A percentile compares a stretch with the other conserved stretches of the same genome.
These are phyloP conservation scores for Limonius californicus DNA, from an alignment of 1,140 invertebrate species.

Conservation along the genomic window DNA sequence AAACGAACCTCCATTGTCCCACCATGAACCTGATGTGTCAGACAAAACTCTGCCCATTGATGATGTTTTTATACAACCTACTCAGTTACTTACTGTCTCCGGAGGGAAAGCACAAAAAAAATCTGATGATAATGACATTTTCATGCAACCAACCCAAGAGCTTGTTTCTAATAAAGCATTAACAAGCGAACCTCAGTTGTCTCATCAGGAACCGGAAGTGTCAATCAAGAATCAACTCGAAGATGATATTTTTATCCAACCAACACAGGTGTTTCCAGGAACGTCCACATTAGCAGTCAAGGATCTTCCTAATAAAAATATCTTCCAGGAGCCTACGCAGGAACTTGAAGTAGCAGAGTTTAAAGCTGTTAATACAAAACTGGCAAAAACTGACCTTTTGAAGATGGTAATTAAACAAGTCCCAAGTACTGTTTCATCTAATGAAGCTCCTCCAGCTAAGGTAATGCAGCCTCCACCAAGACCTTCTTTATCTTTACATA, in stretches of 20 bases:
- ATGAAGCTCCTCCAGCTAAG: neutral
- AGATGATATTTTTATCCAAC: slow-evolving; percentile 15
- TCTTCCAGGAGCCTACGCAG: neutral
- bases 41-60: too few species aligned
- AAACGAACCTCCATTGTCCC: neutral
- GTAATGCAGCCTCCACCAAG: too few species aligned
- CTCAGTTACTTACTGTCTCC: neutral
- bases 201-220: neutral
- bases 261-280: slow-evolving; percentile 1
- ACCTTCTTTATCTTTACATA: neutral
- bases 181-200: neutral
- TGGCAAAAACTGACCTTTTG: too few species aligned
- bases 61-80: slow-evolving; percentile 16
- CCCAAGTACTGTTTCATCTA: neutral
- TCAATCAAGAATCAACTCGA: slow-evolving; percentile 12
- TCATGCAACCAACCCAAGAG: neutral
- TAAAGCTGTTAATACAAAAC: too few species aligned
- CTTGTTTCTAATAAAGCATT: neutral
- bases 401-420: too few species aligned
- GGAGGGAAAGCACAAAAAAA: neutral
- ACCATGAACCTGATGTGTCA: too few species aligned
- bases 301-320: neutral
- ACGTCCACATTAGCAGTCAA: too few species aligned
- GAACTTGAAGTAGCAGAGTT: too few species aligned
- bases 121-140: slow-evolving; percentile 16